Evolutionary conservation across 2,113 vertebrate species (phyloP).

Genomic region (Sciurus niger): DNA sequence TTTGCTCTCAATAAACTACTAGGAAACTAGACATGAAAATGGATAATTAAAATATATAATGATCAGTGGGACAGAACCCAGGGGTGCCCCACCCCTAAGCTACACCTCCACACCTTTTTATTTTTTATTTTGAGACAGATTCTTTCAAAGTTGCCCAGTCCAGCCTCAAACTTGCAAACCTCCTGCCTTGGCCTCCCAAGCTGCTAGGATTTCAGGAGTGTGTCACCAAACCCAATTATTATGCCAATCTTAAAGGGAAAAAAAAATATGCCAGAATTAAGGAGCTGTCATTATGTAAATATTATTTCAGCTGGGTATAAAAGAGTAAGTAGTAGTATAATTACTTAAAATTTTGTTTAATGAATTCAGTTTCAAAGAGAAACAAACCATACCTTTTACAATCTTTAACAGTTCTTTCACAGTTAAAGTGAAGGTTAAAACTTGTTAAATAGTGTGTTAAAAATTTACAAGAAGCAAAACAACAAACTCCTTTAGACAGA

Average conservation of each 20-base stretch:
- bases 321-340: not conserved
- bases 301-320: constrained; percentile 13
- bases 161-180: too few species aligned
- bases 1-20: constrained; percentile 38
- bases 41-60: constrained; percentile 42
- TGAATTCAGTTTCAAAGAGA: constrained; percentile 50
- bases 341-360: constrained; percentile 52
- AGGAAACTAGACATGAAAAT: constrained; percentile 37
- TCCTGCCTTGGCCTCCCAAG: too few species aligned
- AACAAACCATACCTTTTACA: constrained; percentile 48
- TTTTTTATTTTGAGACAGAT: too few species aligned
- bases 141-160: too few species aligned
- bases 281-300: not conserved
- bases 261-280: not conserved
- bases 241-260: not conserved
- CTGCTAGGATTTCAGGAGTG: too few species aligned
- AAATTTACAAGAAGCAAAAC: not conserved
- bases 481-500: not conserved
- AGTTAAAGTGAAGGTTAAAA: constrained; percentile 4
- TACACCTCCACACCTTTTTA: too few species aligned
- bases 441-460: not conserved
- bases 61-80: too few species aligned
- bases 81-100: too few species aligned
- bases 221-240: not conserved
- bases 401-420: not conserved